Evolutionary conservation across 1,140 invertebrate genomes (phyloP), one percentile per base, ranked within the genome.

Genomic region (Megalonaias nervosa): DNA sequence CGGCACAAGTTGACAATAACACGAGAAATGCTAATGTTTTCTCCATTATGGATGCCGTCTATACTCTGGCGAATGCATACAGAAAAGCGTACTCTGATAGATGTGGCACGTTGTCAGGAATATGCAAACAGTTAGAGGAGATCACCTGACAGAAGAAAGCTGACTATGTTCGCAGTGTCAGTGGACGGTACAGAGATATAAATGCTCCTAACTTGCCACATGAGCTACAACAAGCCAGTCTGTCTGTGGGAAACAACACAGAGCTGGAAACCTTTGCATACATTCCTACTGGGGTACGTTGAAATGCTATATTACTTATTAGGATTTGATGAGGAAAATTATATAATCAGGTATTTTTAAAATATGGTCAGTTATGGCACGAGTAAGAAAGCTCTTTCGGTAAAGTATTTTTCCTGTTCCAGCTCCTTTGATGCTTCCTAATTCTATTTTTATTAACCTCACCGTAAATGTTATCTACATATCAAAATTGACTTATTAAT

Each of bases 271-370:
- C 31, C 31, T 31, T 31, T 31, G 31, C 55, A 65, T 19, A 55
- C 48, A 6, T 31, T 2, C 5, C 31, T 31, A 31, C 31, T 31
- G 31, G 31, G 31, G 31, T 31, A 31, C 31, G 31, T 31, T 31
- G 5, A 2, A 31, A 31, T 31, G 31, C 31, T 31, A 31, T 31
- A 31, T 21, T 75, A 57, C 21, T 56, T 59, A n/a, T 16, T 81
- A 58, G 71, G 70, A 48, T 81, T 81, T 71, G 60, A 78, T 64
- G 60, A 71, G 17, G 75, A 78, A 17, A 76, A 76, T 1, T 70
- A 81, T 58, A 67, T 81, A 31, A 1, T 71, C n/a, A 1, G 5
- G 5, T 31, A 31, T 31, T 31, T 31, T 1, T 31, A 5, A 31
- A 31, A 31, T 31, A 31, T 31, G 31, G 31, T 31, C 31, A 31